Evolutionary conservation across 2,113 vertebrate species (phyloP), one percentile per base, ranked within the genome.

Genomic region (Ceyx cyanopectus): DNA sequence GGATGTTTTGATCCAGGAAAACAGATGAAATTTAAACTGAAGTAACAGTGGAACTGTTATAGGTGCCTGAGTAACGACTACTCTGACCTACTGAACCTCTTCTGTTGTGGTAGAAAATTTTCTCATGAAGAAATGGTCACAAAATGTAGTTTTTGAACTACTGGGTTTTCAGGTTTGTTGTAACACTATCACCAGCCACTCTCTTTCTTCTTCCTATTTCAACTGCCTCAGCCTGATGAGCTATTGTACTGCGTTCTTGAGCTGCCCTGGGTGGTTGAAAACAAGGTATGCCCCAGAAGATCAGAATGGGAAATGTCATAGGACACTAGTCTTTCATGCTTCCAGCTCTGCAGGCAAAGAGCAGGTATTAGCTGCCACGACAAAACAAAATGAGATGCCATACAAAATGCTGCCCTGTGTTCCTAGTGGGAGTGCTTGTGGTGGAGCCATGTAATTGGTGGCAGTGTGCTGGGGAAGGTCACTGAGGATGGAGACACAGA

Each of bases 391-490:
- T 5, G 37, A 81, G 92, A 72, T 40, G 34, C 3, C 63, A 60
- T 15, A 34, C 32, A 56, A 89, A 95, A 89, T 10, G 24, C 78
- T 80, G 32, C 34, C 51, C 37, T 11, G 10, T 37, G 57, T 62
- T 91, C 78, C 84, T 89, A 14, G 48, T 34, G 82, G 65, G 76
- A 92, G 68, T 19, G 65, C 56, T 72, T 20, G 15, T 48, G 40
- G 63, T 17, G 63, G 24, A 60, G 60, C n/a, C 81, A 60, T 40
- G 70, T 91, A 89, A 91, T 92, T 93, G 92, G 75, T 90, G 4
- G 7, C 40, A 17, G 74, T 93, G 50, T 91, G 89, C 92, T 92
- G 84, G 58, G 74, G 70, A 57, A 93, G 91, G 89, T 87, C 75
- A 16, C n/a, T 85, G 20, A 3, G 60, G 54, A 80, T 56, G 17